phyloP scores from a whole-genome alignment of 2,888 invertebrate species.

The Spisula solida region DNA sequence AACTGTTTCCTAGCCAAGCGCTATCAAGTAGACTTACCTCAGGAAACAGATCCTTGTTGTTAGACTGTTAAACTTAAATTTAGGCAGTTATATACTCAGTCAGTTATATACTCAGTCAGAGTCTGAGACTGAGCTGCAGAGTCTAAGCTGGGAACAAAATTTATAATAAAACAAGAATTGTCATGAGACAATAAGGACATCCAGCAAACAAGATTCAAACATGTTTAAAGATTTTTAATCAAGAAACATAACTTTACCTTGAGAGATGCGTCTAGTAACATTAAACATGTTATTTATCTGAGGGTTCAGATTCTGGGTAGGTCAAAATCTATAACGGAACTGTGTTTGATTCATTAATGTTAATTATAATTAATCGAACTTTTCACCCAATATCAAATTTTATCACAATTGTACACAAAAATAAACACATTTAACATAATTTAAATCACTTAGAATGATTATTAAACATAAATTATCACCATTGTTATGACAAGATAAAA shows the following conservation, averaged over 20 bases:
- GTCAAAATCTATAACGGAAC: constrained; percentile 44
- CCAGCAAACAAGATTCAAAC: not conserved
- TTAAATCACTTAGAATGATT: not conserved
- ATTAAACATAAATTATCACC: too few species aligned
- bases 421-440: not conserved
- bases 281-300: constrained; percentile 21
- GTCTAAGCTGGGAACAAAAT: too few species aligned
- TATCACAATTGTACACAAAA: not conserved
- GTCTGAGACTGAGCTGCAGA: too few species aligned
- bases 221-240: not conserved
- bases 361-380: constrained; percentile 16
- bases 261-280: not conserved
- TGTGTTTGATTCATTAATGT: constrained; percentile 22
- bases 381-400: not conserved
- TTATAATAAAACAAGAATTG: too few species aligned
- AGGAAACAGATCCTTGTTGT: too few species aligned
- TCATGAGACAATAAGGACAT: not conserved
- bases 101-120: too few species aligned
- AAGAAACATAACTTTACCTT: constrained; percentile 4
- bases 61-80: too few species aligned
- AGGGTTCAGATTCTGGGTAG: constrained; percentile 1
- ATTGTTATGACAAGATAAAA: too few species aligned
- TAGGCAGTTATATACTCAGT: too few species aligned
- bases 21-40: too few species aligned
- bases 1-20: too few species aligned